Percentiles rank a stretch among this genome's conserved stretches.
These are phyloP conservation scores for Andrena praecox DNA, from an alignment of 2,888 invertebrate genomes.

Conservation along the genomic window DNA sequence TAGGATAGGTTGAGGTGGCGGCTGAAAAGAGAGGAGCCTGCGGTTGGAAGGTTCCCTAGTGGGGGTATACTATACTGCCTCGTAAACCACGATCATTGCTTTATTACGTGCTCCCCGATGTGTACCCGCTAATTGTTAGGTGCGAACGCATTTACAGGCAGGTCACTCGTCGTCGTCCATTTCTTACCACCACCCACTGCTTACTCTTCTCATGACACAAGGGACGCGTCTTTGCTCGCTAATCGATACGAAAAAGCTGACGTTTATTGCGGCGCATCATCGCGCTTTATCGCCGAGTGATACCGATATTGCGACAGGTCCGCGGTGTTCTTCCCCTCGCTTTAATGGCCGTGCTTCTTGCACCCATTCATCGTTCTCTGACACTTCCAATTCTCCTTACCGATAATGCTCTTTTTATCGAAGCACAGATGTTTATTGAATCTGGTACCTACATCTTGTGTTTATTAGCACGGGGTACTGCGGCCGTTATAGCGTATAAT, in stretches of 20 bases:
- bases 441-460: not conserved
- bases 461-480: conserved; percentile 7
- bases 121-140: conserved; percentile 81
- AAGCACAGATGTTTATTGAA: conserved; percentile 19
- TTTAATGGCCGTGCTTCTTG: not conserved
- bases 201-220: not conserved
- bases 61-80: conserved; percentile 79
- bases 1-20: conserved; percentile 55
- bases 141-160: conserved; percentile 82
- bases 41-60: conserved; percentile 70
- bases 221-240: conserved; percentile 11
- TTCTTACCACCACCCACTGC: conserved; percentile 39
- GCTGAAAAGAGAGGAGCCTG: conserved; percentile 58
- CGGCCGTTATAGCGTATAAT: conserved; percentile 48
- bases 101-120: conserved; percentile 81
- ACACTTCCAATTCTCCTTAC: not conserved
- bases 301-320: not conserved
- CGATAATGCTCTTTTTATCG: conserved; percentile 14
- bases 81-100: conserved; percentile 83
- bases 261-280: conserved; percentile 21
- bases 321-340: not conserved
- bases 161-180: conserved; percentile 58
- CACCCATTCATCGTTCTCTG: not conserved
- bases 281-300: not conserved
- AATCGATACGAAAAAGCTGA: conserved; percentile 26